Percentiles rank a stretch among this genome's conserved stretches.
These are phyloP conservation scores for Penaeus chinensis DNA, from an alignment of 1,140 invertebrate genomes.

Conservation along the genomic window DNA sequence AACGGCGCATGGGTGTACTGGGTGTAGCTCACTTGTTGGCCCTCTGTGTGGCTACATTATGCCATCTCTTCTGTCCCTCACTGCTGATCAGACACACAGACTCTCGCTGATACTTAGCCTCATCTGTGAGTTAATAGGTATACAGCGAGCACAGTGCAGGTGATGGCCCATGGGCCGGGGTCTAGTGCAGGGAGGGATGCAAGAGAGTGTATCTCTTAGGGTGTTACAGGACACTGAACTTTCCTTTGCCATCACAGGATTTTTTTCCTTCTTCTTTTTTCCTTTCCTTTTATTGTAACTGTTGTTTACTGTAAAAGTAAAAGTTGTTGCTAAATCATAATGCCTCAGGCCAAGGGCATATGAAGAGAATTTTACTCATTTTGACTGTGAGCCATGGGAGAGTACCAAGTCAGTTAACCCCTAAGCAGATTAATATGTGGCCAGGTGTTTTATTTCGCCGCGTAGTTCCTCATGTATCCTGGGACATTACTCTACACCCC, in stretches of 20 bases:
- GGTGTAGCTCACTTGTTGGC: slow-evolving; percentile 47
- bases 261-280: no score
- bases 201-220: no score
- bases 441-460: slow-evolving; percentile 38
- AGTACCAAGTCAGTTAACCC: not conserved
- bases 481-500: slow-evolving; percentile 41
- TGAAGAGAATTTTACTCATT: not conserved
- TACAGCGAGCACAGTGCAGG: no score
- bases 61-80: no score
- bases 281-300: not conserved
- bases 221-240: no score
- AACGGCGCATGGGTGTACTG: slow-evolving; percentile 56
- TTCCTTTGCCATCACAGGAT: no score
- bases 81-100: no score
- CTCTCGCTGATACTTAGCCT: no score
- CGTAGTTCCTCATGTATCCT: slow-evolving; percentile 45
- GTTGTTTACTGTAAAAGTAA: not conserved
- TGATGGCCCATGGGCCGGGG: no score
- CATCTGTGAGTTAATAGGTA: no score
- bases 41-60: slow-evolving; percentile 24
- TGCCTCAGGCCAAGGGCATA: no score
- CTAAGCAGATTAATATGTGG: slow-evolving; percentile 16
- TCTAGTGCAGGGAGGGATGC: no score
- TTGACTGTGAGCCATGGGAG: not conserved
- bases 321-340: not conserved